Evolutionary conservation across 2,797 vertebrate species (phyloP).

Genomic region (Sciurus vulgaris): DNA sequence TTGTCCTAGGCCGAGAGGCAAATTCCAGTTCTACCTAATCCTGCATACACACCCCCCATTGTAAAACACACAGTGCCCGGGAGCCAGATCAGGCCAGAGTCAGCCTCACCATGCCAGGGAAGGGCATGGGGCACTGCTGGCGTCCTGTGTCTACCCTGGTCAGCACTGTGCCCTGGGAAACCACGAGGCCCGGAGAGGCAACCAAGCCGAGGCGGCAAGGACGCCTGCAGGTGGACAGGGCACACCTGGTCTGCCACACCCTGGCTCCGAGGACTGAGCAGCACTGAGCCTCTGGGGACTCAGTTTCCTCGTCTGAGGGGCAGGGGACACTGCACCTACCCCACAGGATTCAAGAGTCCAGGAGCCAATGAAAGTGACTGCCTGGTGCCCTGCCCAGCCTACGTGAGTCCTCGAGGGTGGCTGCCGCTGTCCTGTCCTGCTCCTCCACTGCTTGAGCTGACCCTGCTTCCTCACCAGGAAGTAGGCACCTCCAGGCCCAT

Average conservation of each 20-base stretch:
- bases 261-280: background rate
- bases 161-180: background rate
- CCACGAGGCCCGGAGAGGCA: background rate
- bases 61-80: background rate
- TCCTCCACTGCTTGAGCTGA: background rate
- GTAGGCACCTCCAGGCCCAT: background rate
- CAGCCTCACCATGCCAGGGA: background rate
- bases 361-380: background rate
- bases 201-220: background rate
- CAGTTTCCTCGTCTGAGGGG: background rate
- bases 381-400: too few relatives aligned
- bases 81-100: background rate
- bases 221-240: background rate
- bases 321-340: rapidly evolving
- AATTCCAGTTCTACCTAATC: background rate
- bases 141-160: too few relatives aligned
- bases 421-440: rapidly evolving
- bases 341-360: background rate
- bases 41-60: background rate
- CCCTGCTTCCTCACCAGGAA: background rate
- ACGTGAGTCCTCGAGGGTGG: background rate
- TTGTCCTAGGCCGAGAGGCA: background rate
- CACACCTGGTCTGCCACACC: background rate
- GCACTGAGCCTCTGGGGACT: background rate
- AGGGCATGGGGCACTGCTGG: background rate